These are phyloP conservation scores for Heliothis peltigera DNA, from an alignment of 2,888 invertebrate species.

Conservation along the genomic window DNA sequence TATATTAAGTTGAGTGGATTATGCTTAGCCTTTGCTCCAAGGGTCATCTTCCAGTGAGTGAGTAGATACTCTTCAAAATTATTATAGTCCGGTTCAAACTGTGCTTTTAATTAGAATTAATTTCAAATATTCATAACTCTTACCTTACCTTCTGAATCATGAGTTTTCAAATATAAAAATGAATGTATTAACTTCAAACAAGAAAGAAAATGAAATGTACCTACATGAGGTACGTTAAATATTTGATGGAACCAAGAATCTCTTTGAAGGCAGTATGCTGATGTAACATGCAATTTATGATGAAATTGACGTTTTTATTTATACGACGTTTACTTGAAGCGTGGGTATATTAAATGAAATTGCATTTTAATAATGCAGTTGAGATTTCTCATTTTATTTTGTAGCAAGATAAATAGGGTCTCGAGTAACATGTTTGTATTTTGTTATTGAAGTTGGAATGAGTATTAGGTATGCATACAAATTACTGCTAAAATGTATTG, in stretches of 20 bases:
- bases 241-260: slow-evolving; percentile 39
- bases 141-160: too few relatives aligned
- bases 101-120: slow-evolving; percentile 3
- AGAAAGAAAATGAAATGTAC: slow-evolving; percentile 27
- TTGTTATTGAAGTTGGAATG: neutral
- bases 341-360: slow-evolving; percentile 25
- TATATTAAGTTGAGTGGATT: too few relatives aligned
- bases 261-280: slow-evolving; percentile 44
- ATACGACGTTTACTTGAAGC: slow-evolving; percentile 24
- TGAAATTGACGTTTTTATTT: slow-evolving; percentile 53
- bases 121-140: slow-evolving; percentile 3
- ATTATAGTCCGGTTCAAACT: too few relatives aligned
- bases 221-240: slow-evolving; percentile 7
- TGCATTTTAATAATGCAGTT: slow-evolving; percentile 34
- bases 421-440: neutral
- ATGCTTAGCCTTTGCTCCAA: too few relatives aligned
- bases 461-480: neutral
- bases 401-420: slow-evolving; percentile 4
- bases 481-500: too few relatives aligned
- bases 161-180: too few relatives aligned
- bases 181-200: slow-evolving; percentile 23
- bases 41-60: too few relatives aligned
- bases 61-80: too few relatives aligned
- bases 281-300: slow-evolving; percentile 54
- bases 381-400: slow-evolving; percentile 14